phyloP scores from a whole-genome alignment of 2,888 invertebrate genomes.

The Periphyllus acericola region DNA sequence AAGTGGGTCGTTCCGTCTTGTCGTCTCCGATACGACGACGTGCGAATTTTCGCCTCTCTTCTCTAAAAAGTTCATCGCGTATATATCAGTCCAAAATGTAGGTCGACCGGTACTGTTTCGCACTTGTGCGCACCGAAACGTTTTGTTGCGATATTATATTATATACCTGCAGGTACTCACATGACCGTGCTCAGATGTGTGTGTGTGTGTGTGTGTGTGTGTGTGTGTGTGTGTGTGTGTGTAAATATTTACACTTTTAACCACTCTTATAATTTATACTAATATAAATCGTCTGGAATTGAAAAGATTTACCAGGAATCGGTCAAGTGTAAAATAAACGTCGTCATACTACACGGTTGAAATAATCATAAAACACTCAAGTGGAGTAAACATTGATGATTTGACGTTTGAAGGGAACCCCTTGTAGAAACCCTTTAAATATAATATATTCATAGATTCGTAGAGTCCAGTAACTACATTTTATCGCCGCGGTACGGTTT shows the following conservation, averaged over 20 bases:
- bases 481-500: no score
- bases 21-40: conserved; percentile 8
- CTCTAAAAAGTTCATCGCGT: conserved; percentile 15
- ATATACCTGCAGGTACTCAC: neutral
- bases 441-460: no score
- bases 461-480: no score
- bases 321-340: neutral
- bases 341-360: no score
- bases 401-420: no score
- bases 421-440: no score
- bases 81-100: conserved; percentile 16
- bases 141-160: conserved; percentile 11
- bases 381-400: neutral
- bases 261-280: neutral
- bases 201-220: no score
- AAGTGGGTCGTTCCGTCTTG: conserved; percentile 47
- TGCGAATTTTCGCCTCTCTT: conserved; percentile 30
- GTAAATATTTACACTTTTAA: neutral
- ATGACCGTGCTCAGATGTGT: neutral
- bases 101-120: conserved; percentile 55
- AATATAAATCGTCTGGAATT: neutral
- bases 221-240: neutral
- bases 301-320: neutral
- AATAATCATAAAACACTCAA: no score
- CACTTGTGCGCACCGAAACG: conserved; percentile 38